Percentiles rank a stretch among this genome's conserved stretches.
Conservation (phyloP, 2,113 vertebrate genomes). For the Lophotis ruficrista region DNA sequence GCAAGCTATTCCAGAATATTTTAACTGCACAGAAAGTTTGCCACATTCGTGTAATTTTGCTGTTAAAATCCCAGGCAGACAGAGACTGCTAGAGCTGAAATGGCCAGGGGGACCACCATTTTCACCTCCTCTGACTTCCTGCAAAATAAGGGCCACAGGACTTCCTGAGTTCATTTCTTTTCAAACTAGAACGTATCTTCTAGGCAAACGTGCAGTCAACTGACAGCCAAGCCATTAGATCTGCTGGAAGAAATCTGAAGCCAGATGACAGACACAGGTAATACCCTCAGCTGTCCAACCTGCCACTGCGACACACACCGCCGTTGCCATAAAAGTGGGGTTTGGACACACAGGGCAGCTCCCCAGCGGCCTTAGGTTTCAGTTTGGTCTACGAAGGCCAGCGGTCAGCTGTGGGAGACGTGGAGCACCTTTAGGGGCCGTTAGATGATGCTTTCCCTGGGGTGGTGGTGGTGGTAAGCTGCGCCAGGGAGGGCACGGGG, state of each 20-base stretch:
- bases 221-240: neutral
- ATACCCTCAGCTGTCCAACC: neutral
- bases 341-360: fast-evolving
- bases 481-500: neutral
- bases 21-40: neutral
- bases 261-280: neutral
- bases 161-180: constrained; percentile 40
- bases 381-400: neutral
- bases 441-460: neutral
- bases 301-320: fast-evolving
- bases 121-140: constrained; percentile 37
- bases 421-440: neutral
- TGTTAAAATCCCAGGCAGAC: neutral
- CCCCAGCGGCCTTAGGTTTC: neutral
- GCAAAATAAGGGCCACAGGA: constrained; percentile 18
- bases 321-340: fast-evolving
- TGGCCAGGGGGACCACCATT: neutral
- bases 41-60: neutral
- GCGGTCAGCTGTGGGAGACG: fast-evolving
- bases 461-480: neutral
- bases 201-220: neutral
- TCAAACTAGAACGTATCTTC: neutral
- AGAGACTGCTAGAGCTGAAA: neutral
- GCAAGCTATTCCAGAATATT: neutral
- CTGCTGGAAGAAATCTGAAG: neutral